These are phyloP conservation scores for Sebastes minor DNA, from an alignment of 2,797 vertebrate genomes.

Conservation along the genomic window DNA sequence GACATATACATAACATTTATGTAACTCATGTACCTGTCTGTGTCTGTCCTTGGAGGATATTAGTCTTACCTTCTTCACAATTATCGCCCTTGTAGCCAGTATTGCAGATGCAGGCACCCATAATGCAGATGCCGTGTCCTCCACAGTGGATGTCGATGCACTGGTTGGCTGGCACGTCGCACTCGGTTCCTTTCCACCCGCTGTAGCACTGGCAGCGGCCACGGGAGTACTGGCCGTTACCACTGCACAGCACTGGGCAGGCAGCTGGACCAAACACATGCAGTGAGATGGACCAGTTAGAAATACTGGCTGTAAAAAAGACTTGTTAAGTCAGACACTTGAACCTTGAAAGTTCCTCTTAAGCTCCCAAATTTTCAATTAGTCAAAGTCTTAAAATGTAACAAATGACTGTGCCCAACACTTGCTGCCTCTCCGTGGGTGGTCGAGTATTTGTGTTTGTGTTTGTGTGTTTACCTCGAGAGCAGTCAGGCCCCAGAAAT, in stretches of 20 bases:
- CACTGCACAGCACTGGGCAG: conserved; percentile 95
- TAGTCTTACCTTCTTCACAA: conserved; percentile 93
- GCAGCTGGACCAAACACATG: conserved; percentile 81
- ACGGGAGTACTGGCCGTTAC: conserved; percentile 96
- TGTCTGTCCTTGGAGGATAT: neutral
- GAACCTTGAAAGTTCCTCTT: neutral
- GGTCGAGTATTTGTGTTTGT: neutral
- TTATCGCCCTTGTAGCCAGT: conserved; percentile 96
- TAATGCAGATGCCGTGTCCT: conserved; percentile 94
- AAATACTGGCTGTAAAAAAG: neutral
- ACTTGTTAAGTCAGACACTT: neutral
- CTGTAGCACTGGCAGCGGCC: conserved; percentile 98
- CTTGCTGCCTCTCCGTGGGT: conserved; percentile 10
- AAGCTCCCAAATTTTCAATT: neutral
- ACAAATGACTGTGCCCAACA: neutral
- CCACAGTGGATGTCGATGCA: conserved; percentile 96
- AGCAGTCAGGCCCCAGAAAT: conserved; percentile 97
- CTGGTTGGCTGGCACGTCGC: conserved; percentile 92
- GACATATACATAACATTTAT: neutral
- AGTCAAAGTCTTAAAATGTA: neutral
- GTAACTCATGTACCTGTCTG: neutral
- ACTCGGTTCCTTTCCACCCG: conserved; percentile 98
- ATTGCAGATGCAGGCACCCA: conserved; percentile 95
- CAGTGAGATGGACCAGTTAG: neutral
- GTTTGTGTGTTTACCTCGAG: conserved; percentile 86